phyloP scores from a whole-genome alignment of 2,797 vertebrate species.

The Hyperoplus lanceolatus region DNA sequence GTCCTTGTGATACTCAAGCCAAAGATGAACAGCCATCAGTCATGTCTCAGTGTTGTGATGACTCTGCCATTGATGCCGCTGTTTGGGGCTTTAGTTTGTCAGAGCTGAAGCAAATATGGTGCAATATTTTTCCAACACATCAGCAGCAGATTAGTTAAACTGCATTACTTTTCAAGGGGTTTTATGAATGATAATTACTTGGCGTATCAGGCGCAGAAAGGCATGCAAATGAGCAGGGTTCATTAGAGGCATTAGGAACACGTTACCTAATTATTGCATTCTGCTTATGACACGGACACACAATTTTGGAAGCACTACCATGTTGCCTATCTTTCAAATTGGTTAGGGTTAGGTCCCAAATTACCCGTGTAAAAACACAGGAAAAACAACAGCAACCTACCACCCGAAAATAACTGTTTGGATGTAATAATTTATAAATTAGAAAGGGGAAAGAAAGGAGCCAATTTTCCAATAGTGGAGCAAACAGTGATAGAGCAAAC shows the following conservation, averaged over 20 bases:
- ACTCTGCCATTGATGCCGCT: slow-evolving; percentile 49
- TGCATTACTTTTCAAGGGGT: slow-evolving; percentile 74
- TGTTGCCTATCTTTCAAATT: slow-evolving; percentile 53
- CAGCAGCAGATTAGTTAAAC: slow-evolving; percentile 73
- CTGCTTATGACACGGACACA: slow-evolving; percentile 70
- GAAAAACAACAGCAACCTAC: slow-evolving; percentile 21
- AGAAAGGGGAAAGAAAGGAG: neutral
- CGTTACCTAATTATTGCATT: slow-evolving; percentile 70
- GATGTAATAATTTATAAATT: slow-evolving; percentile 19
- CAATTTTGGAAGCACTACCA: slow-evolving; percentile 52
- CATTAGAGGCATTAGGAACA: slow-evolving; percentile 76
- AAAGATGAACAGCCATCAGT: slow-evolving; percentile 51
- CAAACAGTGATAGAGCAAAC: neutral
- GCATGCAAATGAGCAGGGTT: slow-evolving; percentile 79
- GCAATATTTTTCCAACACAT: slow-evolving; percentile 65
- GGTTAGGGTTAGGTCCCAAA: slow-evolving; percentile 54
- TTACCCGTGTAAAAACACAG: slow-evolving; percentile 35
- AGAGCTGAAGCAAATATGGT: slow-evolving; percentile 66
- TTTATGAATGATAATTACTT: slow-evolving; percentile 76
- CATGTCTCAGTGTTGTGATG: slow-evolving; percentile 51
- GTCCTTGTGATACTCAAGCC: slow-evolving; percentile 44
- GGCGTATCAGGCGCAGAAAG: slow-evolving; percentile 69
- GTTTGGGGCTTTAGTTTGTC: slow-evolving; percentile 52
- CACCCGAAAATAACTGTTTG: slow-evolving; percentile 14
- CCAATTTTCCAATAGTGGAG: slow-evolving; percentile 1